Conservation (phyloP, 2,888 invertebrate genomes). For the Ceriagrion tenellum region DNA sequence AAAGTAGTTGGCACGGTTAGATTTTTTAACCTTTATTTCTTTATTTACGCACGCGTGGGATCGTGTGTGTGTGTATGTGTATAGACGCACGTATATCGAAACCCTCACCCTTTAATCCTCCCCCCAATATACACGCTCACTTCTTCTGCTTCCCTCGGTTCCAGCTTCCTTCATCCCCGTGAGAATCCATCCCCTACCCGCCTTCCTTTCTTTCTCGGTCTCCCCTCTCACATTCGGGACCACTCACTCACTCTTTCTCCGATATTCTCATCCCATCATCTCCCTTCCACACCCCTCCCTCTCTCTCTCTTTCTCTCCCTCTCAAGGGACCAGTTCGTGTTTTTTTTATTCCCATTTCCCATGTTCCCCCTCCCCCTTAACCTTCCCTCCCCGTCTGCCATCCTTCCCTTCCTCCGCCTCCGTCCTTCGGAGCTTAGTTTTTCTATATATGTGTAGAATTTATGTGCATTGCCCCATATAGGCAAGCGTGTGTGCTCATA, state of each 20-base stretch:
- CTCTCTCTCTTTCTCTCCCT: background rate
- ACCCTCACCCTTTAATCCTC: background rate
- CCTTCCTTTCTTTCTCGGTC: background rate
- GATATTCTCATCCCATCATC: background rate
- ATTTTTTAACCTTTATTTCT: no score
- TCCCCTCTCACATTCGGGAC: background rate
- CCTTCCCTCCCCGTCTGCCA: background rate
- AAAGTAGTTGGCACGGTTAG: no score
- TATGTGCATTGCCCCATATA: no score
- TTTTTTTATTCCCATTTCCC: slow-evolving; percentile 27
- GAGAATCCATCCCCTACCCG: slow-evolving; percentile 20
- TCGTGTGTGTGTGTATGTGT: no score
- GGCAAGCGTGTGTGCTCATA: no score
- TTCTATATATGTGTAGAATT: background rate
- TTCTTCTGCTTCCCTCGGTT: background rate
- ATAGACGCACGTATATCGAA: no score
- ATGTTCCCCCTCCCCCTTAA: slow-evolving; percentile 1
- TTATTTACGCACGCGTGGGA: no score
- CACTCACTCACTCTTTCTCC: background rate
- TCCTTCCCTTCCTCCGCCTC: background rate
- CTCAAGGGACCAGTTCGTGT: background rate
- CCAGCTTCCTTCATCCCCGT: background rate
- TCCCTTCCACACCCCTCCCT: slow-evolving; percentile 1
- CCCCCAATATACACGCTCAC: background rate
- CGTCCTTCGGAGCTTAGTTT: background rate